A percentile compares a stretch with the other conserved stretches of the same genome.
phyloP scores from a whole-genome alignment of 2,888 invertebrate genomes.

The Prosopocoilus inquinatus region DNA sequence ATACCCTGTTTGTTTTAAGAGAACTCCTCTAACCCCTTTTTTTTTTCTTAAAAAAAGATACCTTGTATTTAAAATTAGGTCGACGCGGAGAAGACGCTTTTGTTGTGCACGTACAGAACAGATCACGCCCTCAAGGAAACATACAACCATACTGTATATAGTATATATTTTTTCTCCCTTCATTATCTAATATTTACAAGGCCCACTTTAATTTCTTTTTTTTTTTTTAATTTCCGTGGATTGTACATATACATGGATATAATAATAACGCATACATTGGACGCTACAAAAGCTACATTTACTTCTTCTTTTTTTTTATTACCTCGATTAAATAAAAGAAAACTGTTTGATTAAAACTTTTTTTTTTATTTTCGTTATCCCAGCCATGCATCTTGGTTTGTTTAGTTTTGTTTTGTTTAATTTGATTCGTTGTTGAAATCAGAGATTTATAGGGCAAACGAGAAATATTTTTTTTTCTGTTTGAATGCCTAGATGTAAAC shows the following conservation, averaged over 20 bases:
- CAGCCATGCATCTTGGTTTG: not conserved
- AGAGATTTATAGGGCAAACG: not conserved
- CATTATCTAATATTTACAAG: constrained; percentile 29
- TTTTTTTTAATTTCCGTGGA: constrained; percentile 11
- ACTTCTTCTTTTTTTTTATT: constrained; percentile 23
- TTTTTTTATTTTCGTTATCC: too few species aligned
- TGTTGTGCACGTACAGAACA: too few species aligned
- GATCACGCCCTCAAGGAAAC: not conserved
- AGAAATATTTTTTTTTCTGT: not conserved
- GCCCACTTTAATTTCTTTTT: constrained; percentile 25
- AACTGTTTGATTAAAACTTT: not conserved
- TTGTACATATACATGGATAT: constrained; percentile 12
- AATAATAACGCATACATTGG: constrained; percentile 24
- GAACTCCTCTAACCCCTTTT: constrained; percentile 13
- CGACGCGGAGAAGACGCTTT: too few species aligned
- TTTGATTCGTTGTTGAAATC: too few species aligned
- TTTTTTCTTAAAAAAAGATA: constrained; percentile 13
- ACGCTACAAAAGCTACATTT: constrained; percentile 34
- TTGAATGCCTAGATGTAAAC: not conserved
- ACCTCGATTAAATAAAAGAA: not conserved
- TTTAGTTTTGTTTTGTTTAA: not conserved
- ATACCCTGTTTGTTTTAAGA: constrained; percentile 34
- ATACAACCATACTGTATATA: not conserved
- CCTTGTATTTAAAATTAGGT: not conserved
- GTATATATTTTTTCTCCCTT: constrained; percentile 5